phyloP scores from a whole-genome alignment of 2,797 vertebrate species.

The Coregonus ussuriensis region DNA sequence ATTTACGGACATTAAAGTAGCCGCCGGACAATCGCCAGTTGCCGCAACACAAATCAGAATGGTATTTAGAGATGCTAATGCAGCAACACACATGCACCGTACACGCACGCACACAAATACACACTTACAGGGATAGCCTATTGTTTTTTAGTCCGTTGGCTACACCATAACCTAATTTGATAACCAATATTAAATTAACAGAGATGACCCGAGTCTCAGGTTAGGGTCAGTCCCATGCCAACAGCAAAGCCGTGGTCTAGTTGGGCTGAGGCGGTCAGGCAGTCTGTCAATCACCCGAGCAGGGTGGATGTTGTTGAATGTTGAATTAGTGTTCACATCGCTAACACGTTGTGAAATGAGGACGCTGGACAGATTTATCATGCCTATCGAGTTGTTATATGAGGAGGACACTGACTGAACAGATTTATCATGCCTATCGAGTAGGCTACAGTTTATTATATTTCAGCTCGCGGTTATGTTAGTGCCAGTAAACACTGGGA shows the following conservation, averaged over 20 bases:
- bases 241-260: background rate
- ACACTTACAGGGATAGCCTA: background rate
- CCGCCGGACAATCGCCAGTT: slow-evolving; percentile 11
- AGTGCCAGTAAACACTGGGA: background rate
- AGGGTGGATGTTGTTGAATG: background rate
- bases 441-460: background rate
- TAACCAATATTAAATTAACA: too few relatives aligned
- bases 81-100: background rate
- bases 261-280: background rate
- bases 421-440: background rate
- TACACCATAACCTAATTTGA: background rate
- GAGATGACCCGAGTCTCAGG: background rate
- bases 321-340: background rate
- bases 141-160: background rate
- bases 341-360: background rate
- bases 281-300: background rate
- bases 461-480: background rate
- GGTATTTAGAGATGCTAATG: background rate
- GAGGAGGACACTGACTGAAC: background rate
- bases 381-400: background rate
- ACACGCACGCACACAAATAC: background rate
- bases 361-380: background rate
- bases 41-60: background rate
- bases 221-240: background rate
- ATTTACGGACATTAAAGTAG: slow-evolving; percentile 9